Conservation (phyloP, 2,113 vertebrate species). For the Brachyistius frenatus region DNA sequence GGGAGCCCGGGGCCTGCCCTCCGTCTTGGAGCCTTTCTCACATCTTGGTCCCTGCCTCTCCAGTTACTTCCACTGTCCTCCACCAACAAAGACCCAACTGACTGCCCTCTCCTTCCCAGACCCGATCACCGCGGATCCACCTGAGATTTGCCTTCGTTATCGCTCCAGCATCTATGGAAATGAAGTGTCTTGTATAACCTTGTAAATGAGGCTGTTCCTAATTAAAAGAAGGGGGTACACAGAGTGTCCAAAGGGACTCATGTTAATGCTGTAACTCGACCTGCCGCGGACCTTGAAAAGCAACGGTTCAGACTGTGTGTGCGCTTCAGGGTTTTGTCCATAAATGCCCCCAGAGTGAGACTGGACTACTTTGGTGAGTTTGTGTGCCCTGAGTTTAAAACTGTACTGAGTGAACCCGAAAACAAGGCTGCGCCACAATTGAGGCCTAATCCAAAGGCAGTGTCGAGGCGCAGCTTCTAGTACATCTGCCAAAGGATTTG, state of each 20-base stretch:
- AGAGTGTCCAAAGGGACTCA: constrained; percentile 81
- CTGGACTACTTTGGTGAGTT: constrained; percentile 53
- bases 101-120: constrained; percentile 85
- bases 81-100: constrained; percentile 83
- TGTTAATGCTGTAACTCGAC: constrained; percentile 95
- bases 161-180: constrained; percentile 83
- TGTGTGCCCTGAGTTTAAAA: constrained; percentile 26
- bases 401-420: constrained; percentile 51
- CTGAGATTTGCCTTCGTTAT: constrained; percentile 77
- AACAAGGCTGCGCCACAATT: constrained; percentile 37
- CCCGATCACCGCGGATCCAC: constrained; percentile 79
- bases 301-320: constrained; percentile 64
- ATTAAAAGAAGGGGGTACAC: constrained; percentile 76
- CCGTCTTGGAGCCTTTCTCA: constrained; percentile 83
- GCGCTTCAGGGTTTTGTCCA: constrained; percentile 70
- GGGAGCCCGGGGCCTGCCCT: constrained; percentile 76
- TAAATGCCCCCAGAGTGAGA: constrained; percentile 71
- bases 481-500: neutral
- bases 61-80: constrained; percentile 85
- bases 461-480: neutral
- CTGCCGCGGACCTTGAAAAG: constrained; percentile 66
- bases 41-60: constrained; percentile 81
- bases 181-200: constrained; percentile 78
- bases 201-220: constrained; percentile 80
- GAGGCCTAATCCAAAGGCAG: constrained; percentile 73